Base-by-base conservation (phyloP, 2,797 vertebrate genomes). In the Lophius americanus region DNA sequence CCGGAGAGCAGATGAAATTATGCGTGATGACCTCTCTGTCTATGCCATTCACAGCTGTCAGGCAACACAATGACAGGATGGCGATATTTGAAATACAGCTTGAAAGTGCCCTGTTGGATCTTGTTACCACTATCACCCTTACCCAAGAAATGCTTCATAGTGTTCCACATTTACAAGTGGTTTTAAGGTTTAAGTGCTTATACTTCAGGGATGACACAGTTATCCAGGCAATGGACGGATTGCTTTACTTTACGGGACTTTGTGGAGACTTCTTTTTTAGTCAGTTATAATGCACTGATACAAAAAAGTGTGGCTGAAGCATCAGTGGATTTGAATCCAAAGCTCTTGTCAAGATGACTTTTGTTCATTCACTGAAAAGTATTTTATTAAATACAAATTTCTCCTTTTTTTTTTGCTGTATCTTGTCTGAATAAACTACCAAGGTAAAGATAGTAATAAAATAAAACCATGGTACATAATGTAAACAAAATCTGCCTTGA, bases 41-140 rank as follows among this genome's bases (percentile, higher is more conserved):
- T 88, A 79, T 82, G 85, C 70, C 82, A 71, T 81, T 90, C 86
- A 85, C 75, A 77, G 74, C 81, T 90, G 88, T 86, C 87, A 87
- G 73, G 72, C 51, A 67, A 86, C 82, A 85, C 73, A 82, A 81
- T 81, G 88, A 85, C 85, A 85, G 46, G 61, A 77, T 51, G 60
- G 75, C 46, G 62, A 79, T 81, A 76, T 85, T 84, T 85, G 68
- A 85, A 85, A 81, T 76, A 77, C 72, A 78, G 66, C 81, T 52
- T 84, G 74, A 88, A 81, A 84, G 79, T 61, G 61, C 56, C 43
- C 54, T 70, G 64, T 66, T 84, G 82, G 68, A 70, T 63, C 83
- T 85, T 73, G 81, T 86, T 86, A 87, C 82, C 64, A 75, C 50
- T 33, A 66, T 75, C 79, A 71, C 50, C 71, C 60, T 43, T 9